These are phyloP conservation scores for Habropoda laboriosa DNA, from an alignment of 1,140 invertebrate genomes.

Conservation along the genomic window DNA sequence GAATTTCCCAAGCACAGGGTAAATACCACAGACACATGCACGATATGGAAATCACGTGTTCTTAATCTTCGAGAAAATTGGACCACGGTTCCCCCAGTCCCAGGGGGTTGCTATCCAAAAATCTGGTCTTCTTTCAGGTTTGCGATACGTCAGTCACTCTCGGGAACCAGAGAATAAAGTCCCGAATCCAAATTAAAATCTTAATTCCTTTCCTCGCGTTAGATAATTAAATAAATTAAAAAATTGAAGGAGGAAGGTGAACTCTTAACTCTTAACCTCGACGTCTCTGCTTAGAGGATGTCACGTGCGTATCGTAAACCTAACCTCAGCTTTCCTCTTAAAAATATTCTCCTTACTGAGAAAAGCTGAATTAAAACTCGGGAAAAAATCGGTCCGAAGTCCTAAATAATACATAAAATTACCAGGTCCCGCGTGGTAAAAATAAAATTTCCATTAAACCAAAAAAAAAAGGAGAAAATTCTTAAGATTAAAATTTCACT, in stretches of 20 bases:
- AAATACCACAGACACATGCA: not conserved
- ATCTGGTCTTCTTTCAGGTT: not conserved
- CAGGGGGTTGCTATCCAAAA: not conserved
- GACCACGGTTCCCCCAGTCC: not conserved
- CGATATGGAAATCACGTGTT: not conserved
- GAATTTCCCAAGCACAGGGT: too few relatives aligned
- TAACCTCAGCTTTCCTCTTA: too few relatives aligned
- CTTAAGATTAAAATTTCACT: too few relatives aligned
- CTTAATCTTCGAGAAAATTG: not conserved
- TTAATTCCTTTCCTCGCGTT: not conserved
- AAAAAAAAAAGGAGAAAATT: too few relatives aligned
- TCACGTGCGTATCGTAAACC: too few relatives aligned
- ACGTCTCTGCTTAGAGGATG: too few relatives aligned
- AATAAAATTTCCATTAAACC: too few relatives aligned
- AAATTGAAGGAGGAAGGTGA: not conserved
- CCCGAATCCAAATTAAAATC: not conserved
- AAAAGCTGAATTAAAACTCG: too few relatives aligned
- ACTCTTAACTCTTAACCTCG: not conserved
- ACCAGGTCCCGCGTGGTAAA: too few relatives aligned
- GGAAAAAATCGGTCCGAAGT: too few relatives aligned
- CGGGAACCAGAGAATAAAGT: not conserved
- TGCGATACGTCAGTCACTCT: not conserved
- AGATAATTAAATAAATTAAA: slow-evolving; percentile 17
- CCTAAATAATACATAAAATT: too few relatives aligned
- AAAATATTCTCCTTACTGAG: too few relatives aligned